A percentile compares a stretch with the other conserved stretches of the same genome.
phyloP scores from a whole-genome alignment of 2,113 vertebrate genomes.

The Actinemys pallida region DNA sequence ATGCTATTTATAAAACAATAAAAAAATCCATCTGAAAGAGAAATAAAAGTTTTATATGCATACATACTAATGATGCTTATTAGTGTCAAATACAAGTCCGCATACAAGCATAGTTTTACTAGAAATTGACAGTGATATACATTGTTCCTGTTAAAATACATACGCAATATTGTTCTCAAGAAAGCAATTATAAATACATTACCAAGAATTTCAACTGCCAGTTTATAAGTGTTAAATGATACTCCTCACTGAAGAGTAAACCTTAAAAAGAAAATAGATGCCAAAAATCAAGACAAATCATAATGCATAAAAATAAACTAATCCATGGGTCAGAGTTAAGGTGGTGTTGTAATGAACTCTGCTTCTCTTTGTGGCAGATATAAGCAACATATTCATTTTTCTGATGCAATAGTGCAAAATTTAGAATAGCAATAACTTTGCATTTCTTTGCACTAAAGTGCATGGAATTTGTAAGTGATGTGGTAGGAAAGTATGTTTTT shows the following conservation, averaged over 20 bases:
- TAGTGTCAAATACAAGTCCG: not conserved
- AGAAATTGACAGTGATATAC: not conserved
- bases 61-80: constrained; percentile 12
- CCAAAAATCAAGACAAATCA: accelerated
- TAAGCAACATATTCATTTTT: constrained; percentile 46
- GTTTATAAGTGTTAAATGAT: not conserved
- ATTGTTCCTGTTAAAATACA: not conserved
- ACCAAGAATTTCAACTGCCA: not conserved
- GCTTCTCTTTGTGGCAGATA: not conserved
- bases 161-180: not conserved
- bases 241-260: not conserved
- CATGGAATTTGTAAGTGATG: constrained; percentile 19
- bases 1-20: constrained; percentile 20
- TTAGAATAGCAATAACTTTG: not conserved
- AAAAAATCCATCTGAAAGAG: not conserved
- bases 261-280: not conserved
- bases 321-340: not conserved
- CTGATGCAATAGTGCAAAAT: constrained; percentile 27
- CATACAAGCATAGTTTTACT: not conserved
- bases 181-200: not conserved
- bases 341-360: not conserved
- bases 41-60: not conserved
- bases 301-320: not conserved
- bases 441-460: constrained; percentile 33
- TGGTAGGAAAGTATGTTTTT: constrained; percentile 29